These are phyloP conservation scores for Sylvicapra grimmia DNA, from an alignment of 2,113 vertebrate species.

Conservation along the genomic window DNA sequence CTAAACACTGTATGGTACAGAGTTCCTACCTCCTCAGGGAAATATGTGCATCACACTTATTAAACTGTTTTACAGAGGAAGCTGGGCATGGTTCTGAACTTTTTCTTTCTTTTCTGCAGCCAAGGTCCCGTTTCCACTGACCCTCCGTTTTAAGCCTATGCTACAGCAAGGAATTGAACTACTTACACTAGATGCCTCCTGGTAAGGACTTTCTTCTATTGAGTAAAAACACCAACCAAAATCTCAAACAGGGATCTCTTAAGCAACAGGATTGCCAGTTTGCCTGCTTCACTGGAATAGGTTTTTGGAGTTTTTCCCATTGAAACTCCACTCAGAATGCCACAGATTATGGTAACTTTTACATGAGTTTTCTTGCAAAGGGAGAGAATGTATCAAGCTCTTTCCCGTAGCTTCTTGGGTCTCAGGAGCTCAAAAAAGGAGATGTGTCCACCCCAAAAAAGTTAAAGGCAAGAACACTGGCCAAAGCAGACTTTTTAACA, in stretches of 20 bases:
- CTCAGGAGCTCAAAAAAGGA: not conserved
- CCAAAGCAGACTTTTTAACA: not conserved
- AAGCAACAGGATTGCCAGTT: not conserved
- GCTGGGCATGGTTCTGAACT: not conserved
- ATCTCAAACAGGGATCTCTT: not conserved
- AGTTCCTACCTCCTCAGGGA: not conserved
- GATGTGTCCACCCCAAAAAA: not conserved
- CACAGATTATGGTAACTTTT: not conserved
- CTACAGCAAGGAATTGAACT: constrained; percentile 97
- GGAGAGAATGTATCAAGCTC: not conserved
- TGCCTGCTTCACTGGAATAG: not conserved
- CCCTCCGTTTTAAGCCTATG: constrained; percentile 97
- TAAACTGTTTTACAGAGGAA: not conserved
- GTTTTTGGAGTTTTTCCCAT: not conserved
- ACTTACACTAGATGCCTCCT: constrained; percentile 96
- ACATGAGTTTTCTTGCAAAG: not conserved
- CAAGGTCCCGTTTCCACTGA: constrained; percentile 97
- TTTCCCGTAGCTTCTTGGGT: not conserved
- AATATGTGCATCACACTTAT: not conserved
- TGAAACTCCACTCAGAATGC: not conserved
- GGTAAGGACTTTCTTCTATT: constrained; percentile 81
- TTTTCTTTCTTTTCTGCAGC: constrained; percentile 77
- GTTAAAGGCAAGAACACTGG: not conserved
- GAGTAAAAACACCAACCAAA: not conserved
- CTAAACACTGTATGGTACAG: not conserved